Base-by-base conservation (phyloP, 2,113 vertebrate species). In the Butorides virescens region DNA sequence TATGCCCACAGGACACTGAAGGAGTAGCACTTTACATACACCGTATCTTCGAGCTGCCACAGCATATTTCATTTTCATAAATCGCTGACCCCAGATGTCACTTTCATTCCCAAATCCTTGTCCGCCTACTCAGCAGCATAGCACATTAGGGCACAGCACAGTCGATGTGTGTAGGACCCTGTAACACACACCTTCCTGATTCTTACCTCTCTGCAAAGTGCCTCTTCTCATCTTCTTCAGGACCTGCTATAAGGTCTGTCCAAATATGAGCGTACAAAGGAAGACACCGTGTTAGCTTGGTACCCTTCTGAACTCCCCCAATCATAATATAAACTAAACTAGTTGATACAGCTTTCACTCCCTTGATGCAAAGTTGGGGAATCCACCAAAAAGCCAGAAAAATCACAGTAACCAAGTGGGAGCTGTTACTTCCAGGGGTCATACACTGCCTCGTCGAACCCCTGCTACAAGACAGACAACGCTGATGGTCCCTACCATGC, bases 11-110 rank as follows among this genome's bases (percentile, higher is more conserved):
- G 77, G 91, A 61, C 75, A 93, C 56, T 0, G 11, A 72, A 89
- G 88, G 79, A 67, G 53, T 7, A 73, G 65, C 90, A 86, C 86
- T 95, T 90, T 16, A 67, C 90, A 39, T 5, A 66, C 74, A 27
- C 39, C 0, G 0, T 12, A 29, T 37, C 72, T 63, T 75, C 8
- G 9, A 92, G 82, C 93, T 94, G 91, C 85, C 85, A 91, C 61
- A 65, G 61, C 32, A 6, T 37, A 70, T 92, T 93, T 88, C 61
- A 72, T 90, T 94, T 86, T 21, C 95, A 92, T 91, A 85, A 96
- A 94, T 74, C 12, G 6, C 74, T 73, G 78, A 93, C 74, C 91
- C 84, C 82, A 77, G 63, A 71, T 90, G 93, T 67, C 94, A 83
- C 59, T 66, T 29, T 1, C 13, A 23, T 21, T 90, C 91, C 11